Conservation (phyloP, 2,113 vertebrate species). For the Hippopotamus amphibius region DNA sequence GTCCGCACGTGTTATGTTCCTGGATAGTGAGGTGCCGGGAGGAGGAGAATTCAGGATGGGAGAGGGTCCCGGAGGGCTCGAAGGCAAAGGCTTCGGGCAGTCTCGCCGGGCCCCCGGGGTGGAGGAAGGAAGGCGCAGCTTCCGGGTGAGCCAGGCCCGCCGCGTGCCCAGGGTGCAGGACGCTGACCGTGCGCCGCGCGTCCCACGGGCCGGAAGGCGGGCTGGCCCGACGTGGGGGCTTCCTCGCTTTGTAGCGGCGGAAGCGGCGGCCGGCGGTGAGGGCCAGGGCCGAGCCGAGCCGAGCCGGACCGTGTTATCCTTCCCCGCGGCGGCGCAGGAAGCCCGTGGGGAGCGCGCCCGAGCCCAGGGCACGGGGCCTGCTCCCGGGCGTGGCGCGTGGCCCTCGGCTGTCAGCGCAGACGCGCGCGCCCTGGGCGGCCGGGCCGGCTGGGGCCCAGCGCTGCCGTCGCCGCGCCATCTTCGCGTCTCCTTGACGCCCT, state of each 20-base stretch:
- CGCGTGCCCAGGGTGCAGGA: neutral
- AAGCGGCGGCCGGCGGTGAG: neutral
- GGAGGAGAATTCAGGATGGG: neutral
- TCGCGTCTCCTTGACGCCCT: neutral
- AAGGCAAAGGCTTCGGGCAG: neutral
- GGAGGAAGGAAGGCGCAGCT: neutral
- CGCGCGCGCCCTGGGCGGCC: neutral
- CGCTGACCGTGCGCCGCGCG: accelerated
- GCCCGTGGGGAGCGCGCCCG: neutral
- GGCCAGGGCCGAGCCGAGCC: neutral
- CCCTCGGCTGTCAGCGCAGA: neutral
- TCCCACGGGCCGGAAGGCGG: neutral
- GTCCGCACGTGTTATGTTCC: neutral
- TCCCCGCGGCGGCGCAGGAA: neutral
- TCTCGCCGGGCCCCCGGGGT: neutral
- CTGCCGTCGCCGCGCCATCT: neutral
- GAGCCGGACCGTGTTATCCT: neutral
- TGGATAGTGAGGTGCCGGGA: neutral
- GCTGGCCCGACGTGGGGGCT: slow-evolving; percentile 75
- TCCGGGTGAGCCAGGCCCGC: neutral
- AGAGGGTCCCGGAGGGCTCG: no score
- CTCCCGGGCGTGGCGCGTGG: accelerated
- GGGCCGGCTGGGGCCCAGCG: no score
- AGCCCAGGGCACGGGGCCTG: neutral
- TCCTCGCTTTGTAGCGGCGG: slow-evolving; percentile 84